Evolutionary conservation across 2,888 invertebrate species (phyloP).

Genomic region (Sphaerophoria taeniata): DNA sequence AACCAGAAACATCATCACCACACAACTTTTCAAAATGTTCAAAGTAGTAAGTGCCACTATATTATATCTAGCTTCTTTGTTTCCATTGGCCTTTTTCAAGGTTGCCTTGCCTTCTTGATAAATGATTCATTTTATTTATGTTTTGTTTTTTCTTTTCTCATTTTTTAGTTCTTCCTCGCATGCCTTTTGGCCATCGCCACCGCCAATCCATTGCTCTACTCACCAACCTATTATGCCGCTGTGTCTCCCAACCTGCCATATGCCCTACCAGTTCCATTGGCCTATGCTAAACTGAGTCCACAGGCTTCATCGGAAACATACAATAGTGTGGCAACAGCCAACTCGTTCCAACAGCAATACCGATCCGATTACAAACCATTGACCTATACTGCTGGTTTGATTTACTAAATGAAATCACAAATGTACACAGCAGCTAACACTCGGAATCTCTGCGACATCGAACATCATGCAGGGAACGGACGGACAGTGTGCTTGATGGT

Average conservation of each 20-base stretch:
- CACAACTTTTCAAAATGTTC: slow-evolving; percentile 48
- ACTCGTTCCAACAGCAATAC: slow-evolving; percentile 80
- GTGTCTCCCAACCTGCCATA: slow-evolving; percentile 46
- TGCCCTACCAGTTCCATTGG: slow-evolving; percentile 74
- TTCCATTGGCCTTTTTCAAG: background rate
- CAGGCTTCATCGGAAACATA: slow-evolving; percentile 78
- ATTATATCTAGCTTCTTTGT: background rate
- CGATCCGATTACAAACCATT: slow-evolving; percentile 79
- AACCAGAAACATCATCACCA: slow-evolving; percentile 48
- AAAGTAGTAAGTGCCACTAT: slow-evolving; percentile 62
- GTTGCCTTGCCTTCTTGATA: background rate
- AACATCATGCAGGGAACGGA: background rate
- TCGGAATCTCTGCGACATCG: background rate
- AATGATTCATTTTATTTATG: background rate
- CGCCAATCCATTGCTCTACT: slow-evolving; percentile 77
- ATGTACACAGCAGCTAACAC: too few species aligned
- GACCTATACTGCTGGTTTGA: slow-evolving; percentile 77
- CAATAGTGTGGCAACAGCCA: slow-evolving; percentile 79
- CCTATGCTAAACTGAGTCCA: slow-evolving; percentile 77
- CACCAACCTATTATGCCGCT: slow-evolving; percentile 77
- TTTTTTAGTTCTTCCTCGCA: slow-evolving; percentile 76
- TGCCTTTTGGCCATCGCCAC: slow-evolving; percentile 77
- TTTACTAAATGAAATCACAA: slow-evolving; percentile 73
- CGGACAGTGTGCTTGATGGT: slow-evolving; percentile 8
- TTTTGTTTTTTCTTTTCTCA: background rate